A percentile compares a stretch with the other conserved stretches of the same genome.
These are phyloP conservation scores for Drosophila ananassae DNA, from an alignment of 1,140 invertebrate species.

Conservation along the genomic window DNA sequence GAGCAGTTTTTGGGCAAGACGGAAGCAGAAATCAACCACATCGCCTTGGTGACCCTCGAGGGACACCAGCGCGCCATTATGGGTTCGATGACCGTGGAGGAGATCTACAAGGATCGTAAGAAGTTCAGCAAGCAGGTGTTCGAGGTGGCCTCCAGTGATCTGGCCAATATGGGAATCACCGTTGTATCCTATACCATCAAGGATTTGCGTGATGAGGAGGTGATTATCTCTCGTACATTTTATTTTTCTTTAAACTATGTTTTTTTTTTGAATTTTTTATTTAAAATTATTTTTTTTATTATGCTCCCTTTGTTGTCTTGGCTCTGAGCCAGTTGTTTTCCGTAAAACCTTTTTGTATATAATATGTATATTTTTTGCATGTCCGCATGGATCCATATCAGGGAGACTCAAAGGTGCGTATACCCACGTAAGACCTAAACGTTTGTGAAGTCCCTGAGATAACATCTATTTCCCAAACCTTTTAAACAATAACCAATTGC, in stretches of 20 bases:
- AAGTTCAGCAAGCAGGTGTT: conserved; percentile 99
- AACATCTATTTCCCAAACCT: background rate
- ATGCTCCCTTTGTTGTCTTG: conserved; percentile 15
- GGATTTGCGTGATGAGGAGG: conserved; percentile 98
- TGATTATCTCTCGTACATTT: conserved; percentile 81
- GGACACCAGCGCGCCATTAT: conserved; percentile 99
- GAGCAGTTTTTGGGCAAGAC: conserved; percentile 98
- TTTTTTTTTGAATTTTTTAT: background rate
- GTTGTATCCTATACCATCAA: conserved; percentile 99
- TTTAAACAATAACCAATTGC: background rate
- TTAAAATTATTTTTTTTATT: background rate
- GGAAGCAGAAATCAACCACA: conserved; percentile 95
- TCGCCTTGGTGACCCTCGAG: conserved; percentile 97
- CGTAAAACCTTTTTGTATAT: conserved; percentile 49
- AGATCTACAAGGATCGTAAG: conserved; percentile 99
- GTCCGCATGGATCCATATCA: conserved; percentile 63
- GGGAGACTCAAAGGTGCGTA: conserved; percentile 85
- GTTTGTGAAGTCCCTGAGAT: conserved; percentile 21
- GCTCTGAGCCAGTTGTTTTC: conserved; percentile 20
- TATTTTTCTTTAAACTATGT: background rate
- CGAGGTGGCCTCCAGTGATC: conserved; percentile 96
- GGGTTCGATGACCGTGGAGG: conserved; percentile 99
- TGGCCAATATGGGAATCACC: conserved; percentile 99
- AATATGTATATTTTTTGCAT: conserved; percentile 73
- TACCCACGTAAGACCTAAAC: conserved; percentile 23